A percentile compares a stretch with the other conserved stretches of the same genome.
These are phyloP conservation scores for Drosophila leonis DNA, from an alignment of 2,888 invertebrate genomes.

Conservation along the genomic window DNA sequence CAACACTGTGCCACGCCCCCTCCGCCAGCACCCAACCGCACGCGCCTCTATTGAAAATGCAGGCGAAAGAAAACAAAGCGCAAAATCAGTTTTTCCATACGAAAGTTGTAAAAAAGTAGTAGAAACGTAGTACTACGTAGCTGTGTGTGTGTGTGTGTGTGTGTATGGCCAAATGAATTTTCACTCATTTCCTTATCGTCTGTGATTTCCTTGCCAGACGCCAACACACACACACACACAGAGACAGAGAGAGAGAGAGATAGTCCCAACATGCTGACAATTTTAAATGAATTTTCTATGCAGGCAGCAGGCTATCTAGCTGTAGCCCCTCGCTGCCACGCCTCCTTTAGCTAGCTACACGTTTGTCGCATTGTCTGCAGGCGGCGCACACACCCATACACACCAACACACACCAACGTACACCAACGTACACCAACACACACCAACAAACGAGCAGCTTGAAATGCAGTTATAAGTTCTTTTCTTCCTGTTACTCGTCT, in stretches of 20 bases:
- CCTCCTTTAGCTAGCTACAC: background rate
- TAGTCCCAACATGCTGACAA: constrained; percentile 56
- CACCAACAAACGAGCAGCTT: constrained; percentile 44
- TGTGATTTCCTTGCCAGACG: constrained; percentile 83
- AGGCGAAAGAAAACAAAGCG: constrained; percentile 56
- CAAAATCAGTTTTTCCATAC: constrained; percentile 7
- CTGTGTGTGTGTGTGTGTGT: constrained; percentile 1
- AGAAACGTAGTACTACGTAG: constrained; percentile 36
- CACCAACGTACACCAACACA: constrained; percentile 23
- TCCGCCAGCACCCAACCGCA: constrained; percentile 7
- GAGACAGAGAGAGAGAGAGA: background rate
- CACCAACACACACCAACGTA: constrained; percentile 49
- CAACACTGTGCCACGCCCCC: constrained; percentile 10
- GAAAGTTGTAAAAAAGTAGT: constrained; percentile 24
- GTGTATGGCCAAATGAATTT: constrained; percentile 77
- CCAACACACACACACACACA: constrained; percentile 9
- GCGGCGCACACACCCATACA: constrained; percentile 46
- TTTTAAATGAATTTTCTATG: constrained; percentile 81
- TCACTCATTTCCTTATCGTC: constrained; percentile 83
- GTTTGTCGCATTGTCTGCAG: constrained; percentile 65
- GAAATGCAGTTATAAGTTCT: constrained; percentile 70
- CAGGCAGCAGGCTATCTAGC: constrained; percentile 58
- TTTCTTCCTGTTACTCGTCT: constrained; percentile 31
- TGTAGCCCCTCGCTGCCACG: background rate
- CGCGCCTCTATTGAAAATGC: constrained; percentile 54